phyloP scores from a whole-genome alignment of 2,797 vertebrate species.

The Myripristis murdjan region DNA sequence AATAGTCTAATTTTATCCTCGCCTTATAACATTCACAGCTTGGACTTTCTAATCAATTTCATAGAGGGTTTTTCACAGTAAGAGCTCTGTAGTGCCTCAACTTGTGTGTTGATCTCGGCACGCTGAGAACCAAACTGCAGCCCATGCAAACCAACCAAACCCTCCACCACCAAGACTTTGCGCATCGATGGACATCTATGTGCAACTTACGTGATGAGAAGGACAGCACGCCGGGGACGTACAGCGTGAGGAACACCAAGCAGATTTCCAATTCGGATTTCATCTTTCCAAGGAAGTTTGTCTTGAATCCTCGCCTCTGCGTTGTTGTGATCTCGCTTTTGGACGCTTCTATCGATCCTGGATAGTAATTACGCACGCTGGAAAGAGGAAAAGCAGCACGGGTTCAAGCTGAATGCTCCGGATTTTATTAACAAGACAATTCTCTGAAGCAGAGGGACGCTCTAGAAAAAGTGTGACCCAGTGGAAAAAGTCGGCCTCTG shows the following conservation, averaged over 20 bases:
- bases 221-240: conserved; percentile 80
- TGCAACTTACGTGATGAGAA: conserved; percentile 87
- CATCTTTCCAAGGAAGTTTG: conserved; percentile 78
- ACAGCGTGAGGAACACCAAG: conserved; percentile 76
- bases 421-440: conserved; percentile 49
- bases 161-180: conserved; percentile 27
- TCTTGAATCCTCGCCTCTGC: conserved; percentile 49
- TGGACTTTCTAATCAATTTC: conserved; percentile 11
- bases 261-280: conserved; percentile 68
- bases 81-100: conserved; percentile 39
- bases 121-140: neutral
- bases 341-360: conserved; percentile 54
- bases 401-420: conserved; percentile 59
- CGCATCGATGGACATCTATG: conserved; percentile 68
- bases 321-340: conserved; percentile 48
- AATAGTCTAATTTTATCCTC: neutral
- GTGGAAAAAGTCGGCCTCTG: conserved; percentile 44
- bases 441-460: conserved; percentile 42
- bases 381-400: conserved; percentile 49
- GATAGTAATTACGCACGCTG: conserved; percentile 71
- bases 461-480: conserved; percentile 47
- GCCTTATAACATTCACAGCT: conserved; percentile 7
- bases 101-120: conserved; percentile 4
- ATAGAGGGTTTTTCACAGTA: conserved; percentile 35
- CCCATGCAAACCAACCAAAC: neutral